These are phyloP conservation scores for Stratiomys singularior DNA, from an alignment of 2,888 invertebrate genomes.

Conservation along the genomic window DNA sequence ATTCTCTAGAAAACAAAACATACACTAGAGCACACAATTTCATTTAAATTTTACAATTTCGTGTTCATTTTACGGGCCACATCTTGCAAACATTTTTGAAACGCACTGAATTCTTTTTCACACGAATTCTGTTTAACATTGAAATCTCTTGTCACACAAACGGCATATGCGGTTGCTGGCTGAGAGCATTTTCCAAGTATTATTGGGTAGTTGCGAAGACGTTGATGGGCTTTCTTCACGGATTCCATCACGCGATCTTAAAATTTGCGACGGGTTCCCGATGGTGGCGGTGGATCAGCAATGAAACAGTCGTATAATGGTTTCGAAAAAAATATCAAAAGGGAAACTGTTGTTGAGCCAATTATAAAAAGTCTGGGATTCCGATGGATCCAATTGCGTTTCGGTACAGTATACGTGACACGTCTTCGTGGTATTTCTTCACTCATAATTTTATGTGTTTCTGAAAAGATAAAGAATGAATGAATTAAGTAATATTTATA, in stretches of 20 bases:
- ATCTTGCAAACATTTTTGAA: constrained; percentile 77
- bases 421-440: constrained; percentile 56
- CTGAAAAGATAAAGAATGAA: constrained; percentile 1
- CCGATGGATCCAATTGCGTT: constrained; percentile 71
- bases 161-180: constrained; percentile 78
- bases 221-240: constrained; percentile 77
- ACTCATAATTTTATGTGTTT: constrained; percentile 38
- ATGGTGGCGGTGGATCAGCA: constrained; percentile 62
- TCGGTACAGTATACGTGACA: constrained; percentile 61
- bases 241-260: constrained; percentile 74
- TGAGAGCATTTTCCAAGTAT: constrained; percentile 78
- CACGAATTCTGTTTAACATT: constrained; percentile 79
- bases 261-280: constrained; percentile 60
- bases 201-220: constrained; percentile 79
- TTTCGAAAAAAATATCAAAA: constrained; percentile 75
- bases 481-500: too few relatives aligned
- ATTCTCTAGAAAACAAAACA: background rate
- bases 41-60: constrained; percentile 69
- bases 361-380: constrained; percentile 72
- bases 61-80: constrained; percentile 77
- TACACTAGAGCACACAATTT: background rate
- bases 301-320: constrained; percentile 77
- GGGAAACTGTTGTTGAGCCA: constrained; percentile 66
- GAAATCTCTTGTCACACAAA: constrained; percentile 80
- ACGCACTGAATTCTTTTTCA: constrained; percentile 78